These are phyloP conservation scores for Choloepus hoffmanni DNA, from an alignment of 2,113 vertebrate genomes.

Conservation along the genomic window DNA sequence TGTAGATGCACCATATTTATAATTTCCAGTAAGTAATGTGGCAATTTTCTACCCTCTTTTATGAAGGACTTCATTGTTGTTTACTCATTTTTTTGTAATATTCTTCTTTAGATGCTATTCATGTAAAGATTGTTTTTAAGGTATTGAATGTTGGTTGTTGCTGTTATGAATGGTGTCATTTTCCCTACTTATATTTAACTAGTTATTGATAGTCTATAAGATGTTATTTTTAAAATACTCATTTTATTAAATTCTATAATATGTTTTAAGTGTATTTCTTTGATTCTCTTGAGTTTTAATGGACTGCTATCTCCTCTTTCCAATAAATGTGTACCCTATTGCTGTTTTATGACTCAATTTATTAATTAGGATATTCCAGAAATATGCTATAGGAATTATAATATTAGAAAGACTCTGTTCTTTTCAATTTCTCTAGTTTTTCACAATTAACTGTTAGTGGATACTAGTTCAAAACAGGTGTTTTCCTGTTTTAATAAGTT, in stretches of 20 bases:
- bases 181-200: neutral
- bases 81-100: neutral
- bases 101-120: neutral
- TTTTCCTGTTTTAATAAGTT: neutral
- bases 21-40: neutral
- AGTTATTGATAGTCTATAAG: neutral
- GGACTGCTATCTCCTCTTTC: neutral
- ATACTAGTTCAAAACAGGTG: neutral
- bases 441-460: neutral
- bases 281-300: neutral
- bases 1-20: neutral
- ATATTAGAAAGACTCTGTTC: neutral
- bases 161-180: neutral
- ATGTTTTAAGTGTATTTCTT: neutral
- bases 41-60: neutral
- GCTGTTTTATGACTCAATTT: neutral
- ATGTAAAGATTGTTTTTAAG: neutral
- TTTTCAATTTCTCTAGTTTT: neutral
- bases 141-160: neutral
- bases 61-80: neutral
- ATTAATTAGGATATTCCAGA: neutral
- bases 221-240: neutral
- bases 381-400: neutral
- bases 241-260: neutral
- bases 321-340: neutral